Percentiles rank a stretch among this genome's conserved stretches.
These are phyloP conservation scores for Struthio camelus DNA, from an alignment of 2,113 vertebrate species.

Conservation along the genomic window DNA sequence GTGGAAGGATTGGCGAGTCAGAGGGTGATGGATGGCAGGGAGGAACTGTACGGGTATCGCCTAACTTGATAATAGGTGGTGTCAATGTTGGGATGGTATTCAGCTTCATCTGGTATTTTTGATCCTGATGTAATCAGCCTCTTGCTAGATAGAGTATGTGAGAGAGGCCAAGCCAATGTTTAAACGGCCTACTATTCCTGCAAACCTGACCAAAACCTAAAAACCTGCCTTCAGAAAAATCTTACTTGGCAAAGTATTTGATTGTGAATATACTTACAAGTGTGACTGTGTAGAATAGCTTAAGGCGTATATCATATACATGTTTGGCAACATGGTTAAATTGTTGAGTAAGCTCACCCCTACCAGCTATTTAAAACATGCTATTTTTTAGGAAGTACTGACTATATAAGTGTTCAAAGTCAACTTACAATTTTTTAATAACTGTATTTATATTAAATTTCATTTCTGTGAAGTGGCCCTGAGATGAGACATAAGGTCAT, in stretches of 20 bases:
- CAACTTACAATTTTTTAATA: too few species aligned
- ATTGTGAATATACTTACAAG: not conserved
- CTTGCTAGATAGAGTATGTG: not conserved
- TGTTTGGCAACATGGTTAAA: not conserved
- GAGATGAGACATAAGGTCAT: not conserved
- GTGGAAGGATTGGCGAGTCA: not conserved
- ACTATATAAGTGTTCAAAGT: too few species aligned
- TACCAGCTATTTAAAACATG: not conserved
- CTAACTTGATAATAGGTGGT: not conserved
- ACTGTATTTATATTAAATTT: conserved; percentile 5
- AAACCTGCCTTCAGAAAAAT: not conserved
- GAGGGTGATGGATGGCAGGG: not conserved
- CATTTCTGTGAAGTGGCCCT: conserved; percentile 10
- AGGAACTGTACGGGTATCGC: not conserved
- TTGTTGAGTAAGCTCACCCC: not conserved
- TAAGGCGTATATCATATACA: not conserved
- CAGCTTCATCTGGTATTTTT: not conserved
- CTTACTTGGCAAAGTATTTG: not conserved
- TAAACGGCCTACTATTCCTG: not conserved
- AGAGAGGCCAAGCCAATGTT: not conserved
- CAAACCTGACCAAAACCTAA: not conserved
- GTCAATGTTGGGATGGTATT: not conserved
- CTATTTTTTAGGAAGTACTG: conserved; percentile 1
- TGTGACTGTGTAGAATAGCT: not conserved
- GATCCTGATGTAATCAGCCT: not conserved